Evolutionary conservation across 2,113 vertebrate genomes (phyloP).

Genomic region (Marcusenius ussheri): DNA sequence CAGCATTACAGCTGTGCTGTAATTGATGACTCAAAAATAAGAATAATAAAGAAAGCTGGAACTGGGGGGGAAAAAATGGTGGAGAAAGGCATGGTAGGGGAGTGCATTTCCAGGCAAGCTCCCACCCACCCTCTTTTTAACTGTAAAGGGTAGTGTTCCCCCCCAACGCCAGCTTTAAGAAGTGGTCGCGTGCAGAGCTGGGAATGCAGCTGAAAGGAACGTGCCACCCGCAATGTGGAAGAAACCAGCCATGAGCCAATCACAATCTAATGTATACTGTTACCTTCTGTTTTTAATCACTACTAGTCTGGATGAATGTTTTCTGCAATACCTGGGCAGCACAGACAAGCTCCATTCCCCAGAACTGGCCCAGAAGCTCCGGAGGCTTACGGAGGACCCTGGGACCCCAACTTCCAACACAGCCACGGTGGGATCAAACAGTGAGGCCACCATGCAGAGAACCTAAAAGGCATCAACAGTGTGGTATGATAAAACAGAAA

Average conservation of each 20-base stretch:
- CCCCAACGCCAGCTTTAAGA: neutral
- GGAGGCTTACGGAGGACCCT: constrained; percentile 31
- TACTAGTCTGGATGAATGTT: neutral
- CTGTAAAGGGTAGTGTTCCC: neutral
- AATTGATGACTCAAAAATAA: neutral
- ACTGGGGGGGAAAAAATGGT: neutral
- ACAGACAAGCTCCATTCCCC: constrained; percentile 47
- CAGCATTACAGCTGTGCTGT: neutral
- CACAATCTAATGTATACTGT: neutral
- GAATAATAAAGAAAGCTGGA: neutral
- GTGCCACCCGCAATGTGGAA: neutral
- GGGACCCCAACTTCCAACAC: constrained; percentile 57
- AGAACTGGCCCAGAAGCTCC: constrained; percentile 8
- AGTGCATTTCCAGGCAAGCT: neutral
- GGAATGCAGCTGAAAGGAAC: neutral
- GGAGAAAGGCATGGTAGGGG: neutral
- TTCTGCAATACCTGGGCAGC: constrained; percentile 66
- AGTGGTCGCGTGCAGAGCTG: neutral
- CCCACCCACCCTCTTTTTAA: neutral
- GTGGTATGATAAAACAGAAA: neutral
- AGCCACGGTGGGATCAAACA: constrained; percentile 62
- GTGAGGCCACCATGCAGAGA: constrained; percentile 63
- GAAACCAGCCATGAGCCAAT: neutral
- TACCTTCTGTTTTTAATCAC: neutral
- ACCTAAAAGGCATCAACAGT: constrained; percentile 46